A percentile compares a stretch with the other conserved stretches of the same genome.
Evolutionary conservation across 2,797 vertebrate genomes (phyloP).

Genomic region (Zenarchopterus dispar): DNA sequence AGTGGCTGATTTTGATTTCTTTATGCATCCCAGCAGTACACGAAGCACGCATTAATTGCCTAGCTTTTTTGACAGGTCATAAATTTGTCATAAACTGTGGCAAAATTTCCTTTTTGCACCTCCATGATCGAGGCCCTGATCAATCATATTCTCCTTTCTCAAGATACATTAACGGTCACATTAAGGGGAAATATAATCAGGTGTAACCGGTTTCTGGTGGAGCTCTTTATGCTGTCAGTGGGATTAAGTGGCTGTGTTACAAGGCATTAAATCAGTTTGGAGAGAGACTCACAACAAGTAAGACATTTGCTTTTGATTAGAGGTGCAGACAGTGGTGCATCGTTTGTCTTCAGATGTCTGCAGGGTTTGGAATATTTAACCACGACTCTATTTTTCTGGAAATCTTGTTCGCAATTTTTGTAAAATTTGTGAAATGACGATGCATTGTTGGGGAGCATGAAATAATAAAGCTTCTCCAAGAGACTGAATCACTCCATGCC

Average conservation of each 20-base stretch:
- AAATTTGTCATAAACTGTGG: constrained; percentile 15
- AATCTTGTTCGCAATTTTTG: constrained; percentile 17
- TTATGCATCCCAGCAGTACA: constrained; percentile 4
- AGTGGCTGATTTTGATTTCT: neutral
- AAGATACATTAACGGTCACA: constrained; percentile 63
- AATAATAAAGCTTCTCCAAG: constrained; percentile 6
- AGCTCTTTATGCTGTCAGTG: constrained; percentile 49
- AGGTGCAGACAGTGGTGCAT: constrained; percentile 43
- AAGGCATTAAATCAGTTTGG: constrained; percentile 58
- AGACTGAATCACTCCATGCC: constrained; percentile 3
- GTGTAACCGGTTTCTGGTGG: constrained; percentile 37
- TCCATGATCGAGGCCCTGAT: constrained; percentile 36
- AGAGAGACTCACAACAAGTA: constrained; percentile 51
- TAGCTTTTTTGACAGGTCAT: too few relatives aligned
- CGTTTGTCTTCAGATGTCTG: constrained; percentile 54
- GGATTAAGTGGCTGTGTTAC: constrained; percentile 60
- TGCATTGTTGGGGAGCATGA: constrained; percentile 38
- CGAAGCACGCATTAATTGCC: too few relatives aligned
- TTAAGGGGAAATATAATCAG: constrained; percentile 61
- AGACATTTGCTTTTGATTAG: constrained; percentile 48
- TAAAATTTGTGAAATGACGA: constrained; percentile 20
- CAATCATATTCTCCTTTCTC: constrained; percentile 51
- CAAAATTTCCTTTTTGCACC: constrained; percentile 36
- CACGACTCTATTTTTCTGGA: constrained; percentile 42
- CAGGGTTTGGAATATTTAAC: constrained; percentile 45